Percentiles rank a stretch among this genome's conserved stretches.
Evolutionary conservation across 2,797 vertebrate species (phyloP).

Genomic region (Melanotaenia pygmaea): DNA sequence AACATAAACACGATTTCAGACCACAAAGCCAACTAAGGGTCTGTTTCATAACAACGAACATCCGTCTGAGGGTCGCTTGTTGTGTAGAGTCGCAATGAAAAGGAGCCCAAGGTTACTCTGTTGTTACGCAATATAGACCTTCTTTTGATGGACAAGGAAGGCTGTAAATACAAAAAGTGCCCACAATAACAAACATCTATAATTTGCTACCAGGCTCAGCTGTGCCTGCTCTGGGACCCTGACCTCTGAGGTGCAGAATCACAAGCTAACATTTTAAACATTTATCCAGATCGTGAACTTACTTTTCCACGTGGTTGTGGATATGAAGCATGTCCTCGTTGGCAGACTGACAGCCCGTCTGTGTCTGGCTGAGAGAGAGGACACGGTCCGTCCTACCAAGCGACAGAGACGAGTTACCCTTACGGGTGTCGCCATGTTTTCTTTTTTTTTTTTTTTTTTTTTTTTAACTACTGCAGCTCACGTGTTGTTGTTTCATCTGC

Average conservation of each 20-base stretch:
- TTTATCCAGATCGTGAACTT: slow-evolving; percentile 53
- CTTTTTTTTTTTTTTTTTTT: rapidly evolving
- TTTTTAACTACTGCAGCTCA: slow-evolving; percentile 6
- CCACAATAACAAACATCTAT: slow-evolving; percentile 1
- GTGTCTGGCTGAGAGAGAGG: slow-evolving; percentile 28
- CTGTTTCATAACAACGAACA: neutral
- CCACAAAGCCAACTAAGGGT: neutral
- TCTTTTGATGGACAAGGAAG: too few species aligned
- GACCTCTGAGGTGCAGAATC: slow-evolving; percentile 48
- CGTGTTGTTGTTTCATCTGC: slow-evolving; percentile 31
- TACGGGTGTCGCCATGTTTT: slow-evolving; percentile 77
- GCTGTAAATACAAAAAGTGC: neutral
- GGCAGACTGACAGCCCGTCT: slow-evolving; percentile 29
- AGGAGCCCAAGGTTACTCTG: neutral
- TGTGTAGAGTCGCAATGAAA: neutral
- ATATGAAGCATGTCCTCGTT: slow-evolving; percentile 54
- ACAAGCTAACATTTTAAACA: neutral
- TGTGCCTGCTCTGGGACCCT: slow-evolving; percentile 1
- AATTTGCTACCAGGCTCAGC: neutral
- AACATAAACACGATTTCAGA: neutral
- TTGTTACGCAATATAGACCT: neutral
- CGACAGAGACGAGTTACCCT: slow-evolving; percentile 47
- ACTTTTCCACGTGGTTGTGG: slow-evolving; percentile 65
- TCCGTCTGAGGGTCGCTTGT: neutral
- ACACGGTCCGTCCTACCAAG: slow-evolving; percentile 49